Conservation (phyloP, 1,140 invertebrate genomes). For the Bactericera cockerelli region DNA sequence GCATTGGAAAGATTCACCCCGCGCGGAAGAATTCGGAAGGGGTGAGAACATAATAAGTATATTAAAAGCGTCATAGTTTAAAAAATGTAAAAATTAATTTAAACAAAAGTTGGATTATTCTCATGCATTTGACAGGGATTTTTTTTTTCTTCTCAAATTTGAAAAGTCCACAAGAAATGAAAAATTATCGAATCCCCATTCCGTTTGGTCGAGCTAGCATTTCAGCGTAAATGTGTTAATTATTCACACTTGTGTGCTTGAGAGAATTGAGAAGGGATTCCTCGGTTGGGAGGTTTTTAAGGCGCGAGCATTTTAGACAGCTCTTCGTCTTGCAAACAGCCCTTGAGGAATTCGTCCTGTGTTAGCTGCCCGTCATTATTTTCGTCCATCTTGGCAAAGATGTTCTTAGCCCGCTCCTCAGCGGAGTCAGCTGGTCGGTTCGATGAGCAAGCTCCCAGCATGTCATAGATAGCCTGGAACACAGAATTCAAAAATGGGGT, state of each 20-base stretch:
- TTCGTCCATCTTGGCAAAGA: slow-evolving; percentile 98
- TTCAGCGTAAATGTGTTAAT: too few species aligned
- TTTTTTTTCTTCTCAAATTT: slow-evolving; percentile 12
- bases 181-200: slow-evolving; percentile 4
- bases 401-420: slow-evolving; percentile 92
- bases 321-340: slow-evolving; percentile 94
- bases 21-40: too few species aligned
- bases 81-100: too few species aligned
- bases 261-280: not conserved
- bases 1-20: too few species aligned
- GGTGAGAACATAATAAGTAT: too few species aligned
- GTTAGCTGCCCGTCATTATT: slow-evolving; percentile 97
- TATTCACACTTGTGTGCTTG: not conserved
- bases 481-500: too few species aligned
- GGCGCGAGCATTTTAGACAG: slow-evolving; percentile 89
- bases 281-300: slow-evolving; percentile 38
- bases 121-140: not conserved
- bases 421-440: slow-evolving; percentile 82
- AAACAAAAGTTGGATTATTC: too few species aligned
- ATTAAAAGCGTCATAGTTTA: too few species aligned
- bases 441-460: slow-evolving; percentile 88
- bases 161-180: too few species aligned
- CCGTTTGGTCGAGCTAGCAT: not conserved
- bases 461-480: slow-evolving; percentile 92
- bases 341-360: slow-evolving; percentile 97